These are phyloP conservation scores for Parauchenoglanis ngamensis DNA, from an alignment of 2,797 vertebrate genomes.

Conservation along the genomic window DNA sequence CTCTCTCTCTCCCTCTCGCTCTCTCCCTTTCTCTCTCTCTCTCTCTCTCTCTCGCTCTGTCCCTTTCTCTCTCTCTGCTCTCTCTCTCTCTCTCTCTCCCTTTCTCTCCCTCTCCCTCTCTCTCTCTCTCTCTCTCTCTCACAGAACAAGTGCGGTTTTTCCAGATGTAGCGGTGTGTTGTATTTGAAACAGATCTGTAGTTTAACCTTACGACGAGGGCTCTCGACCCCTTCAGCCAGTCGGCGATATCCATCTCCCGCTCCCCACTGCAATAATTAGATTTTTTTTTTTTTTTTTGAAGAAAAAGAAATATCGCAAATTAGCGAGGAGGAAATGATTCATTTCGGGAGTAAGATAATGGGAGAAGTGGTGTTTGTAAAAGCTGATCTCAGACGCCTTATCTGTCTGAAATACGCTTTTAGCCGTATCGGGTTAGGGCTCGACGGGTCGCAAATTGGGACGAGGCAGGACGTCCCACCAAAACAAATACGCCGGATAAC, in stretches of 20 bases:
- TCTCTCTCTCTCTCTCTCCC: too few relatives aligned
- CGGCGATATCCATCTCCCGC: constrained; percentile 15
- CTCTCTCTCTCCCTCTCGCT: too few relatives aligned
- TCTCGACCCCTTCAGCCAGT: constrained; percentile 15
- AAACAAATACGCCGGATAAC: constrained; percentile 41
- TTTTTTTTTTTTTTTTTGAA: not conserved
- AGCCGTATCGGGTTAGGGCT: constrained; percentile 16
- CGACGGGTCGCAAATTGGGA: constrained; percentile 27
- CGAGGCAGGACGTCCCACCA: constrained; percentile 27
- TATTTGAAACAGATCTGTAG: constrained; percentile 41
- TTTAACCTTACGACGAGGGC: constrained; percentile 16
- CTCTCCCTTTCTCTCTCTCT: not conserved
- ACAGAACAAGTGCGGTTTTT: not conserved
- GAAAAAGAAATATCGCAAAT: constrained; percentile 1
- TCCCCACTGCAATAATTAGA: constrained; percentile 25
- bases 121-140: not conserved
- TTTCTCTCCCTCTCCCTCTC: not conserved
- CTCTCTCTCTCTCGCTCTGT: not conserved
- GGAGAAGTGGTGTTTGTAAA: constrained; percentile 9
- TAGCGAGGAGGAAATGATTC: constrained; percentile 36
- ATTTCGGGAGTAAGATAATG: constrained; percentile 1
- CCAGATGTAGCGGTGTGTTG: constrained; percentile 32
- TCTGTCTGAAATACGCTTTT: constrained; percentile 14
- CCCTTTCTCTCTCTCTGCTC: too few relatives aligned
- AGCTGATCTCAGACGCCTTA: constrained; percentile 14